A percentile compares a stretch with the other conserved stretches of the same genome.
Evolutionary conservation across 2,113 vertebrate species (phyloP).

Genomic region (Mesoclemmys tuberculata): DNA sequence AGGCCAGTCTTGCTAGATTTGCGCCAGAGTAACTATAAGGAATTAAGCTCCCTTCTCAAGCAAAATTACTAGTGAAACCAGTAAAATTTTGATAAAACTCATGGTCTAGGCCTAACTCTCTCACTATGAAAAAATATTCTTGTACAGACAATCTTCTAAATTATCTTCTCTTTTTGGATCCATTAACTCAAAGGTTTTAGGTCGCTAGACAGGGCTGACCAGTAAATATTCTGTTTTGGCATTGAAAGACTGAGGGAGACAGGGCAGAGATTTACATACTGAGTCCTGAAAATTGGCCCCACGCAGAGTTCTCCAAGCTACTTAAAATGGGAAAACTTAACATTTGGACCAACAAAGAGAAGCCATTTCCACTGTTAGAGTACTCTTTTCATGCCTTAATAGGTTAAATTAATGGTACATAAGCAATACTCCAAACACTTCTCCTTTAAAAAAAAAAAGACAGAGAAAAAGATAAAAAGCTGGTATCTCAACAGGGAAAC

Average conservation of each 20-base stretch:
- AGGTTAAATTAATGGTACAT: neutral
- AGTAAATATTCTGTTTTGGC: neutral
- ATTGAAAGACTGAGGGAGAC: neutral
- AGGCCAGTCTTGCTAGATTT: neutral
- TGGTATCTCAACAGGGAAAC: neutral
- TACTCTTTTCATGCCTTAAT: neutral
- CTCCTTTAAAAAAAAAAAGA: neutral
- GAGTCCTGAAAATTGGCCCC: neutral
- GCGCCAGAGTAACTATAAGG: neutral
- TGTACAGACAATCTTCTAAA: conserved; percentile 21
- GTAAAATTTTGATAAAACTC: conserved; percentile 14
- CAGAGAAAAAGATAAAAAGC: neutral
- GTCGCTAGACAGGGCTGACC: neutral
- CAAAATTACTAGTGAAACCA: neutral
- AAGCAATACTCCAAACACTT: conserved; percentile 13
- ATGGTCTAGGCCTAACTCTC: neutral
- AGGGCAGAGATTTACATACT: conserved; percentile 8
- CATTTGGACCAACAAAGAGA: conserved; percentile 47
- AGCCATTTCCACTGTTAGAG: conserved; percentile 13
- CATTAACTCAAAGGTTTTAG: neutral
- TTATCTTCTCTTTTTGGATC: neutral
- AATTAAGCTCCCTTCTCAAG: neutral
- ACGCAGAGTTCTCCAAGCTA: conserved; percentile 7
- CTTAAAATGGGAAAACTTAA: conserved; percentile 30
- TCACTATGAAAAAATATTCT: neutral